These are phyloP conservation scores for Sminthurinus signatus DNA, from an alignment of 1,140 invertebrate species.

Conservation along the genomic window DNA sequence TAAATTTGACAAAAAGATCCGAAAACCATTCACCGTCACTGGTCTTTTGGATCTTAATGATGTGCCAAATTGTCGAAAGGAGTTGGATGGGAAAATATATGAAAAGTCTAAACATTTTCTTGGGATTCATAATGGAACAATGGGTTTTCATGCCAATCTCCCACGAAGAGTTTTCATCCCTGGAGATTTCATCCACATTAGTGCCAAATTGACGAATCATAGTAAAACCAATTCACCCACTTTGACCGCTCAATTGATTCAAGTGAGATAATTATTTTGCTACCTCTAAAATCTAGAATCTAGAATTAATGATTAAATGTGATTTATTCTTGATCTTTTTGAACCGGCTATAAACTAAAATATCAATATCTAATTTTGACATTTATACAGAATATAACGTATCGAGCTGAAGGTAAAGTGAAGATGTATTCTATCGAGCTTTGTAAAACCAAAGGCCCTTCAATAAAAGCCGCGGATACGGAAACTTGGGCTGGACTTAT, in stretches of 20 bases:
- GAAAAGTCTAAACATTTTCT: constrained; percentile 52
- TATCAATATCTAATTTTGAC: no score
- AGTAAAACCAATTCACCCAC: constrained; percentile 11
- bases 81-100: constrained; percentile 50
- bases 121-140: constrained; percentile 52
- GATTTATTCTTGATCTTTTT: no score
- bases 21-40: constrained; percentile 78
- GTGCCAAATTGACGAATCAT: constrained; percentile 21
- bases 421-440: neutral
- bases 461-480: constrained; percentile 1
- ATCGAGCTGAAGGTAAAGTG: constrained; percentile 16
- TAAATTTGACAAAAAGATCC: constrained; percentile 79
- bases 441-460: neutral
- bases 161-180: constrained; percentile 33
- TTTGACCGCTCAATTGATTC: constrained; percentile 1
- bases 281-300: no score
- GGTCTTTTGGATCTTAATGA: constrained; percentile 74
- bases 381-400: constrained; percentile 25
- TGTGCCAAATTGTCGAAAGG: constrained; percentile 50
- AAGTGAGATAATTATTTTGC: no score
- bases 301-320: no score
- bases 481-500: constrained; percentile 18
- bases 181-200: constrained; percentile 42
- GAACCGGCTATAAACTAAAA: no score
- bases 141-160: constrained; percentile 47